A percentile compares a stretch with the other conserved stretches of the same genome.
These are phyloP conservation scores for Neodiprion lecontei DNA, from an alignment of 1,140 invertebrate species.

Conservation along the genomic window DNA sequence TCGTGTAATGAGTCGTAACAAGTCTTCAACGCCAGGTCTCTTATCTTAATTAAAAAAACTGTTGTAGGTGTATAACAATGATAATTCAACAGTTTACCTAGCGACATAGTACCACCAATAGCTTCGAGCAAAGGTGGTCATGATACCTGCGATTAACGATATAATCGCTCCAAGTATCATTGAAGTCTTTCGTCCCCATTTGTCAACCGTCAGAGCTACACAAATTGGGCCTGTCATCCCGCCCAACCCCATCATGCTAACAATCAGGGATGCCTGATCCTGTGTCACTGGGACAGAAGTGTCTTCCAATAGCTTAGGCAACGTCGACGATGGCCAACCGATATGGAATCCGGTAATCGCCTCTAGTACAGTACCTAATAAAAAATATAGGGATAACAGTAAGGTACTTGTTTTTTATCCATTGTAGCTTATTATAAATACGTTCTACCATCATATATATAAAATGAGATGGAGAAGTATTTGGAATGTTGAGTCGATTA, in stretches of 20 bases:
- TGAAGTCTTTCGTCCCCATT: slow-evolving; percentile 69
- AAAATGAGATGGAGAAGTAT: too few species aligned
- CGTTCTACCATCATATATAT: too few species aligned
- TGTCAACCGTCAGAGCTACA: slow-evolving; percentile 46
- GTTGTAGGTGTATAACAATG: too few species aligned
- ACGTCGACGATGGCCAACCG: background rate
- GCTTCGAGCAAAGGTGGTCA: slow-evolving; percentile 60
- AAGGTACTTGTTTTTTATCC: too few species aligned
- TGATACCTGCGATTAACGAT: slow-evolving; percentile 64
- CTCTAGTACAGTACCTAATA: background rate
- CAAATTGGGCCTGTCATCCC: slow-evolving; percentile 43
- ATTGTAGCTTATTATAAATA: too few species aligned
- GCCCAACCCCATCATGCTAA: slow-evolving; percentile 28
- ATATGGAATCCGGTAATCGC: background rate
- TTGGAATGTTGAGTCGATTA: too few species aligned
- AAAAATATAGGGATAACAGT: too few species aligned
- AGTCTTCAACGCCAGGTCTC: too few species aligned
- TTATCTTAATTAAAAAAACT: too few species aligned
- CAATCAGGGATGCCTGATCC: slow-evolving; percentile 8
- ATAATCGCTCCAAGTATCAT: slow-evolving; percentile 65
- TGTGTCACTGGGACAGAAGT: background rate
- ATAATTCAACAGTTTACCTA: background rate
- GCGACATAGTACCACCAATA: slow-evolving; percentile 2
- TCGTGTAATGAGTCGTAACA: too few species aligned
- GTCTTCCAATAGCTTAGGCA: background rate